phyloP scores from a whole-genome alignment of 2,797 vertebrate species.

The Stomatorhinus walkeri region DNA sequence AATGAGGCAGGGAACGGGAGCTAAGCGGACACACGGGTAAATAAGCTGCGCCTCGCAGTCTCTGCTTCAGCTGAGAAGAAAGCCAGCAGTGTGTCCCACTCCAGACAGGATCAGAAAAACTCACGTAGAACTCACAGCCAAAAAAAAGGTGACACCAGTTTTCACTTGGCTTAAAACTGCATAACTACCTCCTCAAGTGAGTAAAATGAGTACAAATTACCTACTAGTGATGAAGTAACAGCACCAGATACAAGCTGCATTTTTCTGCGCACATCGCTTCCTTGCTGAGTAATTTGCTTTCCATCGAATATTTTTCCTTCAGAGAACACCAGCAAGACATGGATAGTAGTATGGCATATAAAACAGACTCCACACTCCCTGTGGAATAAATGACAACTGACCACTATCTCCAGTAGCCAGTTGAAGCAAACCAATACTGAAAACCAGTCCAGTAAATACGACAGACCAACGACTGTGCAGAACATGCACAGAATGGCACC shows the following conservation, averaged over 20 bases:
- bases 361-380: not conserved
- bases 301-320: not conserved
- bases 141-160: not conserved
- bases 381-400: not conserved
- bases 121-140: not conserved
- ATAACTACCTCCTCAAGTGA: not conserved
- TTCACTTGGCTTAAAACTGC: not conserved
- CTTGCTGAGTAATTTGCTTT: not conserved
- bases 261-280: not conserved
- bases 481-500: not conserved
- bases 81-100: not conserved
- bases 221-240: not conserved
- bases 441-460: not conserved
- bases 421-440: not conserved
- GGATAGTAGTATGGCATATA: not conserved
- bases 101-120: not conserved
- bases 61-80: not conserved
- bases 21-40: constrained; percentile 6
- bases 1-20: not conserved
- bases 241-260: not conserved
- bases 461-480: not conserved
- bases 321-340: not conserved
- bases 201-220: not conserved
- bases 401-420: not conserved
- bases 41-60: constrained; percentile 5